Evolutionary conservation across 2,113 vertebrate species (phyloP).

Genomic region (Paracyprichromis sp.): DNA sequence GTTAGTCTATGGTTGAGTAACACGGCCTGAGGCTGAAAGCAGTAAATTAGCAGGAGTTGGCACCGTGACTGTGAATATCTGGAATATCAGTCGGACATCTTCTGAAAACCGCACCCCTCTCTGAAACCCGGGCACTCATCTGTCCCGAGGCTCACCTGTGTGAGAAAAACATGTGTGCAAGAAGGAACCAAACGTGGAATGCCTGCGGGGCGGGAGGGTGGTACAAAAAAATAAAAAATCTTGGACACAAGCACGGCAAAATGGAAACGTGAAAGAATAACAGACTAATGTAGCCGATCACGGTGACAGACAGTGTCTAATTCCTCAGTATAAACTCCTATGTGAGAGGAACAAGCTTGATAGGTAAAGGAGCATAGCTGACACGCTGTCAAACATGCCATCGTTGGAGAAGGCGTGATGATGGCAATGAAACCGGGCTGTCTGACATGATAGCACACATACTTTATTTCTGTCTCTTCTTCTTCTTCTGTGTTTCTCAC

Average conservation of each 20-base stretch:
- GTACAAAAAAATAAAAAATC: not conserved
- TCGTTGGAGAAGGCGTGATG: constrained; percentile 25
- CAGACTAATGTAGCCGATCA: constrained; percentile 15
- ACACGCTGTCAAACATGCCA: constrained; percentile 52
- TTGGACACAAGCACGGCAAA: constrained; percentile 16
- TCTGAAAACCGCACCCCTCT: constrained; percentile 37
- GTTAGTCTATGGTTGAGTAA: constrained; percentile 57
- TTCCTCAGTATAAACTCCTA: constrained; percentile 41
- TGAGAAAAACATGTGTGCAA: constrained; percentile 31
- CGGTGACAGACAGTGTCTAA: constrained; percentile 48
- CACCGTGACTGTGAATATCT: constrained; percentile 24
- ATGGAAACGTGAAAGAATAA: constrained; percentile 14
- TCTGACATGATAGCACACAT: constrained; percentile 32
- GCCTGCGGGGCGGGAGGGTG: not conserved
- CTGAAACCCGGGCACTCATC: constrained; percentile 16
- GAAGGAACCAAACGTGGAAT: constrained; percentile 13
- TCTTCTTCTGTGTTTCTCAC: not conserved
- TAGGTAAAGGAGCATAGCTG: constrained; percentile 41
- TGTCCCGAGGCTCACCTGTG: constrained; percentile 44
- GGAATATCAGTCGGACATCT: constrained; percentile 58
- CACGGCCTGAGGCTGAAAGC: constrained; percentile 43
- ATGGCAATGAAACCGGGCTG: constrained; percentile 45
- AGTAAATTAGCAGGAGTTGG: constrained; percentile 61
- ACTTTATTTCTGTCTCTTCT: constrained; percentile 24
- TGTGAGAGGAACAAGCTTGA: constrained; percentile 44